Evolutionary conservation across 2,797 vertebrate species (phyloP).

Genomic region (Neoniphon sammara): DNA sequence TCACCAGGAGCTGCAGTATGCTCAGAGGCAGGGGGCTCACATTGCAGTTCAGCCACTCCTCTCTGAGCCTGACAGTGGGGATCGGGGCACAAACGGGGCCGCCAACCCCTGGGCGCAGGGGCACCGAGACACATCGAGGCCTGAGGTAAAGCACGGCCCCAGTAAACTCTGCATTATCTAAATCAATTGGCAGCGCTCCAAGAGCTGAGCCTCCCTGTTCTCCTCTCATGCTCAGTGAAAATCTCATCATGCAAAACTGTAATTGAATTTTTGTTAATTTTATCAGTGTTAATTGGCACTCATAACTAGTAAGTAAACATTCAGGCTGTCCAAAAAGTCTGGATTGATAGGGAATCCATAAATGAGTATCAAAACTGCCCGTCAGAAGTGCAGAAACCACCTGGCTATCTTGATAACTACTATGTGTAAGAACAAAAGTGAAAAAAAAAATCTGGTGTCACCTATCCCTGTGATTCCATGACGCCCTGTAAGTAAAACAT

Average conservation of each 20-base stretch:
- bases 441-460: too few species aligned
- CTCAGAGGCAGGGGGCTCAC: constrained; percentile 61
- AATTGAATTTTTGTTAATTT: neutral
- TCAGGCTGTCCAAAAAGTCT: too few species aligned
- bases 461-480: neutral
- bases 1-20: constrained; percentile 80
- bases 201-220: neutral
- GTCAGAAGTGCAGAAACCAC: too few species aligned
- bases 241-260: neutral
- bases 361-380: too few species aligned
- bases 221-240: neutral
- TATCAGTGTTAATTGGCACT: too few species aligned
- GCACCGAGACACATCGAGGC: constrained; percentile 6
- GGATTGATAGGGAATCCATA: too few species aligned
- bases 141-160: constrained; percentile 48
- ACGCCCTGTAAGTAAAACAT: constrained; percentile 19
- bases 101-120: constrained; percentile 49
- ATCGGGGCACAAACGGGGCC: constrained; percentile 11
- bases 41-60: constrained; percentile 32
- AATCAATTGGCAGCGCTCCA: neutral
- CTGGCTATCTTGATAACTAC: too few species aligned
- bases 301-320: too few species aligned
- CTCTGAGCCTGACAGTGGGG: constrained; percentile 36
- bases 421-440: too few species aligned
- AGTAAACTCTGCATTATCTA: neutral